Conservation (phyloP, 2,888 invertebrate genomes). For the Dione juno region DNA sequence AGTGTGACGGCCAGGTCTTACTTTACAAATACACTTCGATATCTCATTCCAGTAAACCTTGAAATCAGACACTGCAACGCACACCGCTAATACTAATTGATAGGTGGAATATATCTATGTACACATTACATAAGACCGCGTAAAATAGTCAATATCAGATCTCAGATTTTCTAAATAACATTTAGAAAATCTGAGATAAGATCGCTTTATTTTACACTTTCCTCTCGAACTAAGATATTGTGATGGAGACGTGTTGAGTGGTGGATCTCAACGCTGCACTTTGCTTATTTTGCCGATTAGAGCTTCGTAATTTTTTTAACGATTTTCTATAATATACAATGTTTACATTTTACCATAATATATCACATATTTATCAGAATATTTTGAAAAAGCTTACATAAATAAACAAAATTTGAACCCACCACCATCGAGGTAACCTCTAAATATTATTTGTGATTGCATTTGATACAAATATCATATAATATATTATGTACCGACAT, state of each 20-base stretch:
- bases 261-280: too few relatives aligned
- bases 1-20: constrained; percentile 10
- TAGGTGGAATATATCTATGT: not conserved
- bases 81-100: constrained; percentile 20
- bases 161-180: too few relatives aligned
- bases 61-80: constrained; percentile 29
- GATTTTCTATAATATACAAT: not conserved
- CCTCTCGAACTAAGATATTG: too few relatives aligned
- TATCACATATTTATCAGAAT: too few relatives aligned
- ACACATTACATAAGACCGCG: not conserved
- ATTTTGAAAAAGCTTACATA: too few relatives aligned
- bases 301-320: too few relatives aligned
- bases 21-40: constrained; percentile 20
- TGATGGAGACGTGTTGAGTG: too few relatives aligned
- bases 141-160: too few relatives aligned
- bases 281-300: too few relatives aligned
- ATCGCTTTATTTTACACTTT: too few relatives aligned
- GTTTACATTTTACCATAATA: too few relatives aligned
- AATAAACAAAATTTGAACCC: not conserved
- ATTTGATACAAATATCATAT: constrained; percentile 26
- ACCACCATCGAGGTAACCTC: not conserved
- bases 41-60: constrained; percentile 34
- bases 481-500: constrained; percentile 25
- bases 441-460: not conserved
- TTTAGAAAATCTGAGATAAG: too few relatives aligned